Base-by-base conservation (phyloP, 2,888 invertebrate genomes). In the Eustalomyia histrio region DNA sequence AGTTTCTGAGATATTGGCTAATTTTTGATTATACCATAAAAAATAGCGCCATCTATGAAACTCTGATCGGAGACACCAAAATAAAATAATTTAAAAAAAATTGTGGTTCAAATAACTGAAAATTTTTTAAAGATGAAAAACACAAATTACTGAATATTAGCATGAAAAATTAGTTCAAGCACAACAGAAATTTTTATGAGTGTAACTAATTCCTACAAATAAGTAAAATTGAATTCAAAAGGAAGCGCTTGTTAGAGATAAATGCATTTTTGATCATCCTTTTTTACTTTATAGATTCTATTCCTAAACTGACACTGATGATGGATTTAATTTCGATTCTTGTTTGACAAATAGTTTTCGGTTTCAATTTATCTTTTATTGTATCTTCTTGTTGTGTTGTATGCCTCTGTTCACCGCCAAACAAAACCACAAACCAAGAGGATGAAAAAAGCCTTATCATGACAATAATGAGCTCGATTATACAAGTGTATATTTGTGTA, bases 221-320 rank as follows among this genome's bases (percentile, higher is more conserved):
- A 47, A 53, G 29, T 47, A 16, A 35, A 72, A 50, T 65, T 16
- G 9, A 16, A 72, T 75, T 83, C 83, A 79, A 73, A 71, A 79
- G 81, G 81, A 72, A 18, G 76, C 74, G 64, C 69, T 55, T 68
- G 17, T 80, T 29, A 68, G 86, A 88, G 88, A 88, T 87, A 87
- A 88, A 88, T 88, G 86, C 79, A 39, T 87, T 87, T 86, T 86
- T 85, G 88, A 88, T 88, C 86, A 55, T n/a, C 43, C 50, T 67
- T 14, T 53, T 53, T 29, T 8, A 16, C 33, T 8, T 53, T 29
- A n/a, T n/a, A 47, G 43, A 47, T 47, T 55, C 21, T 3, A 24
- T 16, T 33, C 9, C 35, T 43, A 64, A 68, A 67, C 67, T 76
- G 73, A 76, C 75, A 80, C 69, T 69, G 81, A 80, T 83, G 83